phyloP scores from a whole-genome alignment of 2,797 vertebrate genomes.

The Esox lucius region DNA sequence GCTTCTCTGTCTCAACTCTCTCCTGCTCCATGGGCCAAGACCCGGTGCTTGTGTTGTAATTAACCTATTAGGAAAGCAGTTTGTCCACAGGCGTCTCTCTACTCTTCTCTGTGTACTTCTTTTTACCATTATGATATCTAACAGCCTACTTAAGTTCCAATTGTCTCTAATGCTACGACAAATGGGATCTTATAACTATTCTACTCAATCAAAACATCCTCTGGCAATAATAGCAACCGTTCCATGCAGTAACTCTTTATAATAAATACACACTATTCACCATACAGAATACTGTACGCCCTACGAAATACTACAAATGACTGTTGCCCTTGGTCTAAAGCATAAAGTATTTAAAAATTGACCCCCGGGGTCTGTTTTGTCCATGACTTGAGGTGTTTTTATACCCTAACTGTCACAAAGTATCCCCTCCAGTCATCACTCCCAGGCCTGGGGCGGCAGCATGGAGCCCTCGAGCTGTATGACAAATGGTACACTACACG shows the following conservation, averaged over 20 bases:
- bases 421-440: slow-evolving; percentile 83
- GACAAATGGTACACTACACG: background rate
- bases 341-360: slow-evolving; percentile 86
- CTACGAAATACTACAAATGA: slow-evolving; percentile 76
- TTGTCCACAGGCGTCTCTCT: slow-evolving; percentile 63
- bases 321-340: slow-evolving; percentile 70
- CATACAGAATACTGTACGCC: slow-evolving; percentile 39
- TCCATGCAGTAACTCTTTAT: slow-evolving; percentile 28
- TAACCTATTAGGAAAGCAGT: slow-evolving; percentile 70
- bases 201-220: background rate
- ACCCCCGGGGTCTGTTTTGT: slow-evolving; percentile 83
- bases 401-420: slow-evolving; percentile 80
- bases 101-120: slow-evolving; percentile 47
- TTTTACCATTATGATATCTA: background rate
- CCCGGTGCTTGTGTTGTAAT: slow-evolving; percentile 70
- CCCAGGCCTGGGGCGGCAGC: slow-evolving; percentile 54
- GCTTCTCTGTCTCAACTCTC: slow-evolving; percentile 51
- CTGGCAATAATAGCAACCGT: background rate
- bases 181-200: background rate
- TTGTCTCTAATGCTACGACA: background rate
- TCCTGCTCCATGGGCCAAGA: slow-evolving; percentile 72
- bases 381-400: slow-evolving; percentile 82
- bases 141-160: background rate
- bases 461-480: slow-evolving; percentile 51
- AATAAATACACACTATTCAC: slow-evolving; percentile 14